Evolutionary conservation across 2,797 vertebrate species (phyloP), one percentile per base, ranked within the genome.

Genomic region (Cyprinella venusta): DNA sequence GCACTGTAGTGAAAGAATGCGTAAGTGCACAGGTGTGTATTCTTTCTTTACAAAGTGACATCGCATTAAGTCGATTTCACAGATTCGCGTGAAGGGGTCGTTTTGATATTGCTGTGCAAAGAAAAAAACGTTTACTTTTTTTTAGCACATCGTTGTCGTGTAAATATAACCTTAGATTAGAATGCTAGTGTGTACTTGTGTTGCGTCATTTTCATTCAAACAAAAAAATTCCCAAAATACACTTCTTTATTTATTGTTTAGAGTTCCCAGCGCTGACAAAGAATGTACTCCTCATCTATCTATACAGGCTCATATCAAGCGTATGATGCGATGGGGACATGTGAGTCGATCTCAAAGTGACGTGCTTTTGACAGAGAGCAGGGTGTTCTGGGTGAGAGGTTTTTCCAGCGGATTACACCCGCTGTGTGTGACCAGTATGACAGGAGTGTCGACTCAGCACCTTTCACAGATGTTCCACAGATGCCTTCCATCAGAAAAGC

Each of bases 381-480:
- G 50, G 54, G 77, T 50, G 65, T 85, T 59, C 68, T 19, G 56
- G 61, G 54, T 76, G 80, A 74, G 42, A 84, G 79, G 33, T 38
- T 74, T 63, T 85, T 82, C 78, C 85, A 72, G 48, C 4, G 16
- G 72, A 76, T 74, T 79, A 75, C 70, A 63, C 65, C 18, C 42
- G 64, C 80, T 24, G 68, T 61, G 48, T 81, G 83, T 83, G 79
- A 85, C 83, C 78, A 82, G 83, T 80, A 61, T 80, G 76, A 77
- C 80, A 84, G 84, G 69, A 64, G 70, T 69, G 81, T 80, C 42
- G 36, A 82, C 78, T 84, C 87, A 86, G 84, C 79, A 78, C 68
- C 76, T 82, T 84, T 80, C 84, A 30, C 81, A 88, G 84, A 88
- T 87, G 87, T 85, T 87, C 69, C 80, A 75, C 87, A 85, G 77